Base-by-base conservation (phyloP, 2,113 vertebrate genomes). In the Trichomycterus rosablanca region DNA sequence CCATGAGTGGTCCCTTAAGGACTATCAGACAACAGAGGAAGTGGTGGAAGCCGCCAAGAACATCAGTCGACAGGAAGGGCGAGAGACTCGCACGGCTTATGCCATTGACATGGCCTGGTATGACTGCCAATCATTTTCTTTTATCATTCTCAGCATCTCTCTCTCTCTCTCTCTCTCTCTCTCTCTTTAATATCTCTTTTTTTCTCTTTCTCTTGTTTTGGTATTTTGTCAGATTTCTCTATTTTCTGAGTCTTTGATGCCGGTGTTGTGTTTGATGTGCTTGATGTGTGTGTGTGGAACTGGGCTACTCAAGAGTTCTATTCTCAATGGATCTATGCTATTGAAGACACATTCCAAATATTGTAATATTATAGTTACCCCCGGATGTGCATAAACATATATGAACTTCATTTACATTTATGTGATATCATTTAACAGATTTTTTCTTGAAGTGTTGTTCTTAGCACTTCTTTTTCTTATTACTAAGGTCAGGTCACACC, bases 41-140 rank as follows among this genome's bases (percentile, higher is more conserved):
- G 93, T 98, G 73, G 88, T 93, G 16, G 88, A 90, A 57, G 95
- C 95, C 0, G 94, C 94, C 40, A 88, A 81, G 76, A 96, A 95
- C 81, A 92, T 98, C 85, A 95, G 90, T 30, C 87, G 94, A 2
- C 89, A 92, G 72, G 93, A 97, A 77, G 95, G 95, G 2, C 76
- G 93, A 26, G 93, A 97, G 84, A 97, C 94, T 0, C 88, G 91
- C 66, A 98, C 95, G 0, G 94, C 95, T 0, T 75, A 88, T 5
- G 95, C 95, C 40, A 89, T 98, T 65, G 81, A 76, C 68, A 81
- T 71, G 67, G 94, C 91, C 1, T 96, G 95, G 95, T 97, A 84
- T 39, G 89, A 42, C 32, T 37, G 63, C 68, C 67, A 35, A 18
- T 73, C 67, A 63, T 22, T 18, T 9, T 3, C 11, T 20, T 48